Percentiles rank a stretch among this genome's conserved stretches.
These are phyloP conservation scores for Halcyon senegalensis DNA, from an alignment of 2,113 vertebrate species.

Conservation along the genomic window DNA sequence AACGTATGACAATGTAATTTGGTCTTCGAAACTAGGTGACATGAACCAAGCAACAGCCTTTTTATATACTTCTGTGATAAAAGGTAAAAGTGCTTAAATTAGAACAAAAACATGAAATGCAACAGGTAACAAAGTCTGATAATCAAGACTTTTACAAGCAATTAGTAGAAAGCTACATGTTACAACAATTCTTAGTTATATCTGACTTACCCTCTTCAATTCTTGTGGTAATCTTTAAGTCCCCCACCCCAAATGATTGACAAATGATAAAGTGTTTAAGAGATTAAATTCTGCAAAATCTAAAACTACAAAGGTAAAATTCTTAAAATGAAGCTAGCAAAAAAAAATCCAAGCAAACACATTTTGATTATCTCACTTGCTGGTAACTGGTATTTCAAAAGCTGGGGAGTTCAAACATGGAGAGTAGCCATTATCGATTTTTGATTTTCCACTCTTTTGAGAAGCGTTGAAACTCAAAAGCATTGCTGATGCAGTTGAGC, in stretches of 20 bases:
- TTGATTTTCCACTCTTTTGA: background rate
- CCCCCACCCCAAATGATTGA: fast-evolving
- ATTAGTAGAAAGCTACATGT: background rate
- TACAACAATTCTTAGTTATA: background rate
- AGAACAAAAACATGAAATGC: background rate
- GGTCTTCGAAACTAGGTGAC: background rate
- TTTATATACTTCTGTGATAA: background rate
- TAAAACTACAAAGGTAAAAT: background rate
- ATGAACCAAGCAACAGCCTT: background rate
- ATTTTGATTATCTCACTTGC: background rate
- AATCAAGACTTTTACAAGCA: fast-evolving
- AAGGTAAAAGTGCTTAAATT: background rate
- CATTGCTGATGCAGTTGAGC: background rate
- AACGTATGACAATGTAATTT: background rate
- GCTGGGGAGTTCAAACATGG: background rate
- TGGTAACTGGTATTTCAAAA: background rate
- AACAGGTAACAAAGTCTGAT: background rate
- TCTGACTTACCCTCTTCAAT: background rate
- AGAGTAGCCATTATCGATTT: background rate
- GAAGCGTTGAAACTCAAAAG: background rate
- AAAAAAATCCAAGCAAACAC: background rate
- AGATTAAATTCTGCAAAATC: background rate
- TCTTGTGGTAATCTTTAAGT: background rate
- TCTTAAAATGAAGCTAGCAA: background rate
- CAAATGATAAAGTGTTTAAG: background rate